Evolutionary conservation across 2,888 invertebrate genomes (phyloP).

Genomic region (Apamea crenata): DNA sequence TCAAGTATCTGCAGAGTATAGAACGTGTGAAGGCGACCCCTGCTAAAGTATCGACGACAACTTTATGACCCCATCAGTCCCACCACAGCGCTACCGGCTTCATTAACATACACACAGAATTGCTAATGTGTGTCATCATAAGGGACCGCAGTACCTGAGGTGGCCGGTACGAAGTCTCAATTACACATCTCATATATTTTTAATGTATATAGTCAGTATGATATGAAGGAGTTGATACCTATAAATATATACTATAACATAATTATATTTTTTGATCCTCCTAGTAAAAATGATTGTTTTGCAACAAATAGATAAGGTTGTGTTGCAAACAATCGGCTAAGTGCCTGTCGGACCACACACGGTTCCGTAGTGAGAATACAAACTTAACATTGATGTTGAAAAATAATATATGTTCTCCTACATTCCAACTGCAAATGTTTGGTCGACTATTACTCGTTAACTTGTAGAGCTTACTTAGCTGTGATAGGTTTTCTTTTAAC

Average conservation of each 20-base stretch:
- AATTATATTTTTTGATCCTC: not conserved
- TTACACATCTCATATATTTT: not conserved
- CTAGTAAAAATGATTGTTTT: not conserved
- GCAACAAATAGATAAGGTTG: not conserved
- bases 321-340: not conserved
- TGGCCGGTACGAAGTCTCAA: not conserved
- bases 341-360: not conserved
- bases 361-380: too few relatives aligned
- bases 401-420: not conserved
- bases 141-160: not conserved
- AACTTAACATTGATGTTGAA: too few relatives aligned
- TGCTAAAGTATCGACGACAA: not conserved
- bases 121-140: not conserved
- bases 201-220: too few relatives aligned
- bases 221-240: too few relatives aligned
- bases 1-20: not conserved
- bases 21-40: not conserved
- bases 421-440: too few relatives aligned
- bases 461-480: too few relatives aligned
- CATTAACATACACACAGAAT: slow-evolving; percentile 19
- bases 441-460: too few relatives aligned
- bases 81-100: not conserved
- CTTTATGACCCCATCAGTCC: not conserved
- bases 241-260: not conserved
- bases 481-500: too few relatives aligned